Base-by-base conservation (phyloP, 2,888 invertebrate species). In the Elegia similella region DNA sequence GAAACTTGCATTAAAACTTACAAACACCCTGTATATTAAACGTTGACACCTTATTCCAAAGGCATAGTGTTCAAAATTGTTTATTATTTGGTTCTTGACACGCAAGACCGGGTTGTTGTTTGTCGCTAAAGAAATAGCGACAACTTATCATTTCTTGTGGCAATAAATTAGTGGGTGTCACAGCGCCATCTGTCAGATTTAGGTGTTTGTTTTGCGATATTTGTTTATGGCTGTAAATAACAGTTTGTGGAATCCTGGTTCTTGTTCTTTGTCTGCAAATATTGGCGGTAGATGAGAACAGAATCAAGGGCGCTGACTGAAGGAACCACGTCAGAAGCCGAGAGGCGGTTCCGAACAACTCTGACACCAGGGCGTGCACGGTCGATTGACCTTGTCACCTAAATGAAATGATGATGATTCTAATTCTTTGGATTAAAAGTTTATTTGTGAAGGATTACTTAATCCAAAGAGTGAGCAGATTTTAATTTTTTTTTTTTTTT, bases 101-200 rank as follows among this genome's bases (percentile, higher is more conserved):
- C 2, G 32, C n/a, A 48, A 32, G 8, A 15, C 2, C 42, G 17
- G 8, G 23, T 59, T 48, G 59, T 32, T 13, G 38, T 57, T 38
- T 48, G 16, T 54, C 47, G 56, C 57, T 54, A 60, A 62, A 62
- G 60, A 62, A 62, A 62, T 60, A 56, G 57, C 48, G 30, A 8
- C 56, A 59, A 62, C 62, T 60, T 62, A 59, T 62, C 62, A 62
- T 62, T 60, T 62, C 59, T 59, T 56, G 59, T n/a, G 32, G 61
- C 63, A 48, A 63, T 63, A 63, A 63, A 63, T 63, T 58, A 58
- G 53, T 30, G 56, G 56, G 55, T 56, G 59, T 59, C 59, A 30
- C 43, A 56, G 44, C 43, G 53, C 56, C 38, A 55, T 55, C 55
- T 55, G 54, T 54, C 54, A 44, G 30, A 8, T 54, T 54, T 43